Conservation (phyloP, 2,888 invertebrate species). For the Lydus trimaculatus region DNA sequence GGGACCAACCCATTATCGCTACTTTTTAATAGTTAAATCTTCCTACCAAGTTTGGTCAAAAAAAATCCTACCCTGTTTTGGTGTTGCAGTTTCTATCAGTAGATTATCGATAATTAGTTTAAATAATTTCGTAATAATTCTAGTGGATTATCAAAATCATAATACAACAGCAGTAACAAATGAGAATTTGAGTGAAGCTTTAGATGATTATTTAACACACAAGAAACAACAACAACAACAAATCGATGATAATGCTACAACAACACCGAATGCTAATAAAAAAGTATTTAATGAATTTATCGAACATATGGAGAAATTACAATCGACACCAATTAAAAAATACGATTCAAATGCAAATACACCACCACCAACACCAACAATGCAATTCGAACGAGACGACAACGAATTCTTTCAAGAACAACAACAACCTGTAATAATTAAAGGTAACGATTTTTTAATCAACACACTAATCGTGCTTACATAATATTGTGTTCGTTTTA, state of each 20-base stretch:
- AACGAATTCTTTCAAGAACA: background rate
- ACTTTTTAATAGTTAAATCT: too few species aligned
- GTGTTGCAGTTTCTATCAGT: too few species aligned
- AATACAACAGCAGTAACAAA: constrained; percentile 46
- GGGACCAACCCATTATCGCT: too few species aligned
- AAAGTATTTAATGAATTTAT: constrained; percentile 53
- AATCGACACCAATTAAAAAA: constrained; percentile 41
- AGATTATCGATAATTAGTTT: too few species aligned
- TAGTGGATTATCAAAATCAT: constrained; percentile 42
- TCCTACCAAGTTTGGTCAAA: too few species aligned
- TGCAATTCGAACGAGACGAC: constrained; percentile 41
- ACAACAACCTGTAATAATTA: background rate
- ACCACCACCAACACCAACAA: constrained; percentile 58
- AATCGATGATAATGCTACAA: constrained; percentile 25
- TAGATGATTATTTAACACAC: constrained; percentile 45
- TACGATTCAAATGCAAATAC: constrained; percentile 49
- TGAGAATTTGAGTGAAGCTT: constrained; percentile 51
- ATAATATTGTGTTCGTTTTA: background rate
- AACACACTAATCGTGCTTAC: background rate
- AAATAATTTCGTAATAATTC: too few species aligned
- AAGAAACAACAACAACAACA: constrained; percentile 37
- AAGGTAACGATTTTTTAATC: background rate
- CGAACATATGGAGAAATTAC: constrained; percentile 52
- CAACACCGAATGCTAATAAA: constrained; percentile 39
- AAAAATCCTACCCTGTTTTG: too few species aligned